A percentile compares a stretch with the other conserved stretches of the same genome.
Evolutionary conservation across 2,113 vertebrate genomes (phyloP).

Genomic region (Cinclus mexicanus): DNA sequence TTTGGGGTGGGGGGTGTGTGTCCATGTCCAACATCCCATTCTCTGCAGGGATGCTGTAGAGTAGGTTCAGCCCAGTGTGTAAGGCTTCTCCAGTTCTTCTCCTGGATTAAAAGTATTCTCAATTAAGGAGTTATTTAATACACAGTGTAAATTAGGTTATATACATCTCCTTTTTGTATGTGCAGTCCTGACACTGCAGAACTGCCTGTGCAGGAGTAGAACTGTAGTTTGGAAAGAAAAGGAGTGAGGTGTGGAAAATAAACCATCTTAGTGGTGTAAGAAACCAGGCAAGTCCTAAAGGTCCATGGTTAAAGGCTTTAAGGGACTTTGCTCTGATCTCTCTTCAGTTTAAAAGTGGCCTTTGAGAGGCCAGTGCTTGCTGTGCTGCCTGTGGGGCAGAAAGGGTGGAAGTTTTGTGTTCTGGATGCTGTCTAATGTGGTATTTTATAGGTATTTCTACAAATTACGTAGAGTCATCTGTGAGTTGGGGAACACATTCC

Average conservation of each 20-base stretch:
- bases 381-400: neutral
- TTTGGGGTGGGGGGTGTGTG: neutral
- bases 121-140: conserved; percentile 39
- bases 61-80: neutral
- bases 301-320: neutral
- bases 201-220: conserved; percentile 3
- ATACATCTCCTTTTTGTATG: neutral
- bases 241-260: conserved; percentile 10
- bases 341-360: neutral
- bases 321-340: neutral
- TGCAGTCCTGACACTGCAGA: neutral
- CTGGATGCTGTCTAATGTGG: neutral
- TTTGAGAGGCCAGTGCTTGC: neutral
- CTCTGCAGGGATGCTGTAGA: neutral
- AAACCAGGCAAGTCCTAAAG: neutral
- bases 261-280: neutral
- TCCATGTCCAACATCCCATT: neutral
- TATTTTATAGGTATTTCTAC: neutral
- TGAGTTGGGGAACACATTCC: neutral
- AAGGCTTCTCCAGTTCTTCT: conserved; percentile 15
- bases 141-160: neutral
- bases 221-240: neutral
- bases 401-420: neutral
- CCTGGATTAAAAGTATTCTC: conserved; percentile 10
- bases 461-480: neutral